Evolutionary conservation across 2,797 vertebrate species (phyloP), one percentile per base, ranked within the genome.

Genomic region (Macroramphosus scolopax): DNA sequence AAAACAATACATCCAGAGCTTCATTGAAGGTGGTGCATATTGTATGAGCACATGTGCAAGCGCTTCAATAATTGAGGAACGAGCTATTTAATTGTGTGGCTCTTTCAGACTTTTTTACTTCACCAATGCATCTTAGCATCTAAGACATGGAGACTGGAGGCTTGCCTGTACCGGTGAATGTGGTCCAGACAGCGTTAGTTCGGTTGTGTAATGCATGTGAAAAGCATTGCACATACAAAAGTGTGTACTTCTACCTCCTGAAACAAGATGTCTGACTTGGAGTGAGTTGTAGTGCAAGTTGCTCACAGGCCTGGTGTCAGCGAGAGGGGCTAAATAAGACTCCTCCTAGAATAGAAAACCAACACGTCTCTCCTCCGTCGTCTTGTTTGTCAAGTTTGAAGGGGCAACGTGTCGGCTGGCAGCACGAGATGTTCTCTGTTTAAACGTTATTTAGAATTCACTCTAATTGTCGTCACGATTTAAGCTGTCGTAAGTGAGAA

Each of bases 181-280:
- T 25, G 18, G 53, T 59, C 12, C 2, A 24, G 14, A 15, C 35
- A 22, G 10, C 48, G 28, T 62, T 67, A 47, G 31, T 58, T 57
- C 22, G 18, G 51, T 51, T 33, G 33, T 24, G 25, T 41, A 44
- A 60, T 58, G 20, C 43, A 51, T 14, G 10, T 47, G 43, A 30
- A 34, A 37, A 46, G 59, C 33, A 49, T 26, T 16, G 33, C 49
- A 42, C 29, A 50, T 42, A 17, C 34, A 34, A 20, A 51, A 46
- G 25, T 38, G 17, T 58, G 18, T 63, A 44, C 57, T 30, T 43
- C 31, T 34, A 28, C 35, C 38, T 45, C 35, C 22, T n/a, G 42
- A 22, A 68, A 56, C 49, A 63, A 64, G 53, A 67, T 67, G 48
- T 68, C 46, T 58, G 55, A 49, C 47, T 42, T 50, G 35, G 44